These are phyloP conservation scores for Quadriops clusia DNA, from an alignment of 2,888 invertebrate species.

Conservation along the genomic window DNA sequence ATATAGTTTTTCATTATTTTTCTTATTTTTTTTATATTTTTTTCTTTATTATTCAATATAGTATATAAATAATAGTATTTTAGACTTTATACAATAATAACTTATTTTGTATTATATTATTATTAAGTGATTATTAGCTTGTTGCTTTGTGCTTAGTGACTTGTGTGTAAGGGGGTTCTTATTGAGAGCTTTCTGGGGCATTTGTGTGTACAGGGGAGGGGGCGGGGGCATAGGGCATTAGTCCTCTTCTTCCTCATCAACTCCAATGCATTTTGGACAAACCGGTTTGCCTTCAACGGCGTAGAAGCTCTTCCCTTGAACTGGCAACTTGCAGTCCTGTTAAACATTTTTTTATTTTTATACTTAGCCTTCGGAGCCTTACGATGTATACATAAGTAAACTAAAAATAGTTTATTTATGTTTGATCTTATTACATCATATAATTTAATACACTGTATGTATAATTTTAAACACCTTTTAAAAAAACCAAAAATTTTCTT, in stretches of 20 bases:
- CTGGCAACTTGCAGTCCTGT: conserved; percentile 88
- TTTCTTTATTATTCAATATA: conserved; percentile 10
- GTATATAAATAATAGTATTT: conserved; percentile 34
- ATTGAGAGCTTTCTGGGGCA: conserved; percentile 10
- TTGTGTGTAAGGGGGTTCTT: conserved; percentile 11
- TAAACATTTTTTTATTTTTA: conserved; percentile 10
- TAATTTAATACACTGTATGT: too few relatives aligned
- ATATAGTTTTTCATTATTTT: conserved; percentile 33
- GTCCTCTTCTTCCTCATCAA: conserved; percentile 68
- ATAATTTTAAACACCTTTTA: too few relatives aligned
- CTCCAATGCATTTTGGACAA: conserved; percentile 86
- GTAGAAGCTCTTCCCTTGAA: conserved; percentile 92
- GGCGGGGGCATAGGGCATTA: conserved; percentile 20
- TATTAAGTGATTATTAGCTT: conserved; percentile 20
- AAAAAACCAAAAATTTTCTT: too few relatives aligned
- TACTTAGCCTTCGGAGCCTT: too few relatives aligned
- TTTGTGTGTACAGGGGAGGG: conserved; percentile 14
- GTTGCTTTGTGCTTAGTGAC: conserved; percentile 16
- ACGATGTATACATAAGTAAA: background rate
- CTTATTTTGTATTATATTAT: conserved; percentile 21
- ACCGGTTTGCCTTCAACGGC: conserved; percentile 95
- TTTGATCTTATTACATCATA: conserved; percentile 1
- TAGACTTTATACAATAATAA: conserved; percentile 40
- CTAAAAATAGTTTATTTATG: conserved; percentile 2
- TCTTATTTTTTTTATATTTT: conserved; percentile 37